A percentile compares a stretch with the other conserved stretches of the same genome.
Evolutionary conservation across 2,797 vertebrate genomes (phyloP).

Genomic region (Falco naumanni): DNA sequence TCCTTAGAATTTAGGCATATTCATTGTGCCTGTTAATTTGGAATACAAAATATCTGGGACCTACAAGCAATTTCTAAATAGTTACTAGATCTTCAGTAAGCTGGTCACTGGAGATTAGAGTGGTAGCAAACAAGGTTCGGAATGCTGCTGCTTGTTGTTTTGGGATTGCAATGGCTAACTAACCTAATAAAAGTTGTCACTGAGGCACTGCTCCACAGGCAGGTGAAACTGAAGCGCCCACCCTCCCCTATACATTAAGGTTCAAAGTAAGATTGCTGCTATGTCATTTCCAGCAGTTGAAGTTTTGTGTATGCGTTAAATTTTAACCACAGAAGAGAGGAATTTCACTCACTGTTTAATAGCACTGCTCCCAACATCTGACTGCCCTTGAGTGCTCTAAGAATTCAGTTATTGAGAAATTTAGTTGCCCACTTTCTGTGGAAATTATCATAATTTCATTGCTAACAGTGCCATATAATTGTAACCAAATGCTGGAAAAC

Average conservation of each 20-base stretch:
- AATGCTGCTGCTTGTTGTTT: not conserved
- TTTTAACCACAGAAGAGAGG: not conserved
- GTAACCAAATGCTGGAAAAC: not conserved
- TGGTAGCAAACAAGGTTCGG: not conserved
- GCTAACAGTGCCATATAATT: not conserved
- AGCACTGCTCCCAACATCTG: not conserved
- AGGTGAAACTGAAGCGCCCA: not conserved
- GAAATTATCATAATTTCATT: not conserved
- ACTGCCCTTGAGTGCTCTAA: not conserved
- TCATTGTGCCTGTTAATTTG: not conserved
- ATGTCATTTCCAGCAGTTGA: not conserved
- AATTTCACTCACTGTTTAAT: not conserved
- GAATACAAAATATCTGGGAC: not conserved
- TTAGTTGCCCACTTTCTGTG: not conserved
- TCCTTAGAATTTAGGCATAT: not conserved
- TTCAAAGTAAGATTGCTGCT: not conserved
- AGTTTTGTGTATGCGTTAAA: not conserved
- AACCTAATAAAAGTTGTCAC: not conserved
- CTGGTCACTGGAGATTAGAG: not conserved
- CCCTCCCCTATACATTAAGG: accelerated
- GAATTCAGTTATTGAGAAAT: not conserved
- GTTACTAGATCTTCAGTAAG: not conserved
- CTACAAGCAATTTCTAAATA: not conserved
- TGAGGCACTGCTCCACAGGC: not conserved
- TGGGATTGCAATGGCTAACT: not conserved